Evolutionary conservation across 2,113 vertebrate genomes (phyloP).

Genomic region (Dasypus novemcinctus): DNA sequence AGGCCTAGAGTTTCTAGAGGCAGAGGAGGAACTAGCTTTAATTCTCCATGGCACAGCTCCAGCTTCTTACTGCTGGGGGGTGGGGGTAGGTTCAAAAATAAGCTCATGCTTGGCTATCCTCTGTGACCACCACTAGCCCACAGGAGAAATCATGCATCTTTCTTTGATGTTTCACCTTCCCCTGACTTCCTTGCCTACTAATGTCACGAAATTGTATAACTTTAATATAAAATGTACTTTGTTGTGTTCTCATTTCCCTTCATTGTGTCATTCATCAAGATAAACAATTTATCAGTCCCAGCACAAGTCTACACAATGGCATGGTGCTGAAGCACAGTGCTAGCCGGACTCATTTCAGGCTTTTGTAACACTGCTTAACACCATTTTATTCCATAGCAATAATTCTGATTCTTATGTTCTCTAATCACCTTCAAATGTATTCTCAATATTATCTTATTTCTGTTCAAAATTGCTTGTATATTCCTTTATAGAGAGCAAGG

Average conservation of each 20-base stretch:
- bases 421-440: rapidly evolving
- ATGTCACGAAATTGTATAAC: background rate
- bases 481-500: background rate
- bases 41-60: background rate
- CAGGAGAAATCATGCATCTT: background rate
- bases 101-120: background rate
- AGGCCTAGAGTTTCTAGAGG: background rate
- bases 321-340: too few species aligned
- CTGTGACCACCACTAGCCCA: background rate
- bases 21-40: background rate
- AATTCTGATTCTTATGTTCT: background rate
- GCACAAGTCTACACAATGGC: background rate
- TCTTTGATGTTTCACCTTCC: background rate
- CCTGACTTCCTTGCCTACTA: background rate
- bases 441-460: too few species aligned
- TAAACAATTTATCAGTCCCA: background rate
- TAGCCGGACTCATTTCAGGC: background rate
- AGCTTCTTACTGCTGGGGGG: background rate
- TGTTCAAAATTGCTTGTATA: rapidly evolving
- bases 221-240: rapidly evolving
- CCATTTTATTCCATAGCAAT: background rate
- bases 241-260: background rate
- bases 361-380: background rate
- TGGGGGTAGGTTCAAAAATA: background rate
- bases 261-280: background rate